Percentiles rank a stretch among this genome's conserved stretches.
Conservation (phyloP, 2,113 vertebrate species). For the Tenrec ecaudatus region DNA sequence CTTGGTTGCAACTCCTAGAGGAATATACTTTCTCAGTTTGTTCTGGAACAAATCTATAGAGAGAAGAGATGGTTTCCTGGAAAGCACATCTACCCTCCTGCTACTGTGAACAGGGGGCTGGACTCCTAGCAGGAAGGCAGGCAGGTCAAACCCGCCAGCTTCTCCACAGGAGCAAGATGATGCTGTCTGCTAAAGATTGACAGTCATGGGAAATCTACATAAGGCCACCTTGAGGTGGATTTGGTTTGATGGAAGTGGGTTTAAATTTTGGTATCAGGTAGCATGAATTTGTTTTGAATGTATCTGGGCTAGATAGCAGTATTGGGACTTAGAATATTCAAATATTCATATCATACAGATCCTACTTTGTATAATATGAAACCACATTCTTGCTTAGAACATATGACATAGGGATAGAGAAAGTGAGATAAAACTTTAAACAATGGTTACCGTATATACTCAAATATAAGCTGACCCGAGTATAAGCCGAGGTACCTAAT, state of each 20-base stretch:
- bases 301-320: not conserved
- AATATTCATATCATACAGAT: not conserved
- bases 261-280: not conserved
- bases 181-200: no score
- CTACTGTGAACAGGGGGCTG: no score
- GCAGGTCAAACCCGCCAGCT: no score
- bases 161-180: no score
- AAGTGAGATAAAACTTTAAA: constrained; percentile 6
- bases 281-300: not conserved
- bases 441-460: not conserved
- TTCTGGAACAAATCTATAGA: constrained; percentile 23
- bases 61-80: constrained; percentile 16
- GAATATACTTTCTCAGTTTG: constrained; percentile 33
- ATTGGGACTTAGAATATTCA: constrained; percentile 6
- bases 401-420: not conserved
- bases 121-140: no score
- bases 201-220: no score
- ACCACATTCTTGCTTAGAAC: not conserved
- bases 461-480: no score
- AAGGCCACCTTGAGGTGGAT: no score
- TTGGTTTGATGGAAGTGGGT: no score
- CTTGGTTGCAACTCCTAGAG: not conserved
- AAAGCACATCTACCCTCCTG: no score
- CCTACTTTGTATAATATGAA: not conserved
- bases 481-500: no score